Evolutionary conservation across 2,888 invertebrate genomes (phyloP), one percentile per base, ranked within the genome.

Genomic region (Ashinkailepas kermadecensis): DNA sequence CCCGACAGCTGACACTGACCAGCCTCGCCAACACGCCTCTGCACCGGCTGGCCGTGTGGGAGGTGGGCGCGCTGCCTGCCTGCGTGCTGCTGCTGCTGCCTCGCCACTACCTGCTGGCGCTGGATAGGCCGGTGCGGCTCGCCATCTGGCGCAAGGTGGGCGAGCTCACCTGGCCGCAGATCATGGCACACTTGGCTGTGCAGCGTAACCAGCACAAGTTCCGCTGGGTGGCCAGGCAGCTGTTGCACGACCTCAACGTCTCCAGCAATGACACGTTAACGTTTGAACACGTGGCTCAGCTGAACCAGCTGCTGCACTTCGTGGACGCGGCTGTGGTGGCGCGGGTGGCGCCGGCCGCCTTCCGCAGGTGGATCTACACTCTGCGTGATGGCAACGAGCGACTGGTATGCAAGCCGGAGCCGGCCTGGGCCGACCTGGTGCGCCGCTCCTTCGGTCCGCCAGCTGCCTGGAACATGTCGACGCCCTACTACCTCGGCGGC

Each of bases 271-370:
- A 58, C 7, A 11, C 12, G 13, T 23, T 58, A 23, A 58, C 79
- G 79, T 79, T 79, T 58, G 58, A 58, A 23, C 23, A 79, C 58
- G 79, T 79, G 25, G 57, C 79, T 9, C 57, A 59, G 57, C 79
- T 79, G 23, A 79, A 79, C 58, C 79, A 79, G 79, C 79, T 79
- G 25, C 23, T 79, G 58, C 79, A 79, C 79, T 79, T 79, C 58
- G 58, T 79, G 13, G 58, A 79, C 58, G 79, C 13, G 7, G 23
- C 11, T 9, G 58, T 58, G 58, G 23, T 79, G 9, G 12, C n/a
- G n/a, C 57, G 58, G 57, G 18, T 79, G 23, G 25, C 21, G 58
- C 58, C 79, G 4, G 79, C 15, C n/a, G 79, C 79, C 13, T 58
- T 79, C 79, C n/a, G 79, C 0, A 23, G 58, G 79, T 79, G 79